Evolutionary conservation across 2,113 vertebrate species (phyloP), one percentile per base, ranked within the genome.

Genomic region (Vanacampus margaritifer): DNA sequence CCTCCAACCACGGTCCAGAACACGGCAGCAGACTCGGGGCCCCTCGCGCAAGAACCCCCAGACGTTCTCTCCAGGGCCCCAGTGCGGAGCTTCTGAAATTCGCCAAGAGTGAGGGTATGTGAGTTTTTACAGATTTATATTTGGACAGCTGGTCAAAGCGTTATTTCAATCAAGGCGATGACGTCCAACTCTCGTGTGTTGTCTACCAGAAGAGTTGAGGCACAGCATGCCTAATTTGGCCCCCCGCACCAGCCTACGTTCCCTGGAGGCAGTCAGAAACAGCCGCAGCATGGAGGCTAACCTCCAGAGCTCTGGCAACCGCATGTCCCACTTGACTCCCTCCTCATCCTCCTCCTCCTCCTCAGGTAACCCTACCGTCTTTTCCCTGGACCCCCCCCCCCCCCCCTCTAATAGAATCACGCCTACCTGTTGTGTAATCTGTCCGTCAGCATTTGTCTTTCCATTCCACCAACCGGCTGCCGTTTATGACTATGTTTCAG

Each of bases 181-280:
- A 37, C 32, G 9, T 26, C 39, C 19, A 36, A 21, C 8, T 68
- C 28, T 23, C 63, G 41, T 74, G 39, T 74, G 26, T 73, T 72
- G 17, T 80, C 53, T 86, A 62, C 83, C 91, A 96, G 95, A 95
- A 83, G 95, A 96, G 83, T 87, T 95, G 85, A 90, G 94, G 43
- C 94, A 94, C 89, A 95, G 94, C 89, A 96, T 96, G 94, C 95
- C 95, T 79, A 95, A 95, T 79, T 85, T 95, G 89, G 93, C 94
- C 78, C 92, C 91, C 70, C 93, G 93, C 82, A 94, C 93, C 63
- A 92, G 93, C 79, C 92, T 95, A 41, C 93, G 93, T 12, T 88
- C 94, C 14, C 75, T 95, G 75, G 94, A 94, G 74, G 92, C 95
- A 0, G 92, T 95, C 24, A 90, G 94, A 65, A 94, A 93, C 91